Conservation (phyloP, 2,888 invertebrate species). For the Sinotaia quadrata region DNA sequence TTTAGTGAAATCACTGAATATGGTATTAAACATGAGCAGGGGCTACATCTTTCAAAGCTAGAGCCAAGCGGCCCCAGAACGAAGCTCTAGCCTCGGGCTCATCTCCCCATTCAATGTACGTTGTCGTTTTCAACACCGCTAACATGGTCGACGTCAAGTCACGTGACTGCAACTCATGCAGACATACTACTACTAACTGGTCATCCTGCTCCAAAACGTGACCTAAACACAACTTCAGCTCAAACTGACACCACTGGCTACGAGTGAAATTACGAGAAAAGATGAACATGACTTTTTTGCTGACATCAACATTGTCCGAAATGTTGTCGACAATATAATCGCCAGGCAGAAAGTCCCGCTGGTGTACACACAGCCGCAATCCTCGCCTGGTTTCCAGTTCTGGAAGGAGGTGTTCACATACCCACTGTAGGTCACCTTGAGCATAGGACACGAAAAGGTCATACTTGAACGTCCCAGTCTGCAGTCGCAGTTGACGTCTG, state of each 20-base stretch:
- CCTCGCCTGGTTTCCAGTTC: conserved; percentile 75
- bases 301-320: conserved; percentile 80
- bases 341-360: conserved; percentile 82
- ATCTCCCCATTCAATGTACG: conserved; percentile 67
- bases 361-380: conserved; percentile 77
- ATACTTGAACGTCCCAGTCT: conserved; percentile 73
- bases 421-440: conserved; percentile 79
- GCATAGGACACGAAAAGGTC: conserved; percentile 83
- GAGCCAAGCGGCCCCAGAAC: background rate
- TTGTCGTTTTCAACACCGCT: conserved; percentile 80
- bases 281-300: conserved; percentile 78
- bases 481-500: background rate
- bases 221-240: conserved; percentile 34
- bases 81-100: background rate
- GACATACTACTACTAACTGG: conserved; percentile 77
- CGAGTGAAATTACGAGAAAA: conserved; percentile 75
- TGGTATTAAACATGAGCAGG: no score
- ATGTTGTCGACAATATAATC: conserved; percentile 82
- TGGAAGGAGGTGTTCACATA: conserved; percentile 78
- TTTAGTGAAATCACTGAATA: no score
- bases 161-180: conserved; percentile 78
- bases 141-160: conserved; percentile 78
- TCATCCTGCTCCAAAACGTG: conserved; percentile 23
- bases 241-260: conserved; percentile 49
- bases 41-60: no score